These are phyloP conservation scores for Setipinna tenuifilis DNA, from an alignment of 2,797 vertebrate genomes.

Conservation along the genomic window DNA sequence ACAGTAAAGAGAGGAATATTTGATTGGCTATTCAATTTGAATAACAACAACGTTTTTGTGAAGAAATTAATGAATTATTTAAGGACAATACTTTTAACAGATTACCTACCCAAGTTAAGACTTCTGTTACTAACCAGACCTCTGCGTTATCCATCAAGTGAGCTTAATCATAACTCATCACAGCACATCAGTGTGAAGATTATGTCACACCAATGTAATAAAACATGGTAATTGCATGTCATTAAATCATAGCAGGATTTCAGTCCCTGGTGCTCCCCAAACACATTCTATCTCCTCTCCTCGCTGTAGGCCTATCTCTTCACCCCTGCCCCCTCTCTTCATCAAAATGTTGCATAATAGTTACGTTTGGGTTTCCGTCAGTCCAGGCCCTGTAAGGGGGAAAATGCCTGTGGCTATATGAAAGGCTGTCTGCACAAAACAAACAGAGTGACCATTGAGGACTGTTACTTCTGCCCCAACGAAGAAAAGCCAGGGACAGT, in stretches of 20 bases:
- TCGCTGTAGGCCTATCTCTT: background rate
- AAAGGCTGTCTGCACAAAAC: constrained; percentile 30
- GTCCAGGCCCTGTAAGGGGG: background rate
- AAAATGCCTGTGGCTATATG: constrained; percentile 12
- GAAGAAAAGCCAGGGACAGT: background rate
- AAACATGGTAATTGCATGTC: background rate
- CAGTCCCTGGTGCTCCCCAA: background rate
- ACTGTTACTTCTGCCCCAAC: constrained; percentile 41
- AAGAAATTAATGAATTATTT: too few species aligned
- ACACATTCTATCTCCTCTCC: background rate
- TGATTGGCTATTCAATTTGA: too few species aligned
- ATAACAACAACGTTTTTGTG: too few species aligned
- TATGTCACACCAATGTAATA: background rate
- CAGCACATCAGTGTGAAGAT: background rate
- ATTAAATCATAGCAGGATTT: background rate
- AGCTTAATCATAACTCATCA: background rate
- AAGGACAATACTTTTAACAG: too few species aligned
- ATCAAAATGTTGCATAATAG: constrained; percentile 9
- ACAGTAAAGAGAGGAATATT: too few species aligned
- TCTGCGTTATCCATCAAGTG: background rate
- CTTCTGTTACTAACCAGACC: background rate
- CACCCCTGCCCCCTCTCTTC: background rate
- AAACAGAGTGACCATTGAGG: constrained; percentile 34
- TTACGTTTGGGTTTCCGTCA: constrained; percentile 14
- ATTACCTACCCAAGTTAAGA: background rate